These are phyloP conservation scores for Myopa testacea DNA, from an alignment of 2,888 invertebrate species.

Conservation along the genomic window DNA sequence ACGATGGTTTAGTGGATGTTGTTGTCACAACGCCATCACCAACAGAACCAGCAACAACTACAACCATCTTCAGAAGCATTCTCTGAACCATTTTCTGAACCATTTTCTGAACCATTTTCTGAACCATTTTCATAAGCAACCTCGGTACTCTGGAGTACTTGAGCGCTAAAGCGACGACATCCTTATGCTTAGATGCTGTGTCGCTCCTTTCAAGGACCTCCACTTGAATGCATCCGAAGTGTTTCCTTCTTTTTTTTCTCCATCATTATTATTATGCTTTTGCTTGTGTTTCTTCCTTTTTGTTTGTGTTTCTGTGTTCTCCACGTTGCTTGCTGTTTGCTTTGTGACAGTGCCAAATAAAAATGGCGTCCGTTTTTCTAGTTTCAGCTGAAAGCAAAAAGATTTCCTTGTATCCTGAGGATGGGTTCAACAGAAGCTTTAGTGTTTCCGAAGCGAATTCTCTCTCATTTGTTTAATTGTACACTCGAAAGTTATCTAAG, in stretches of 20 bases:
- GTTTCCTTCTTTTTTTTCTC: constrained; percentile 40
- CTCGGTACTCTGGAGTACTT: not conserved
- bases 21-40: constrained; percentile 32
- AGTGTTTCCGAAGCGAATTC: not conserved
- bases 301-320: not conserved
- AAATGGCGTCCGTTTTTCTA: constrained; percentile 28
- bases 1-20: not conserved
- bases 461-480: constrained; percentile 19
- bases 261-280: constrained; percentile 14
- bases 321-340: not conserved
- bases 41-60: constrained; percentile 33
- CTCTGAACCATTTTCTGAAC: not conserved
- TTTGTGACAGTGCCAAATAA: constrained; percentile 26
- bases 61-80: constrained; percentile 12
- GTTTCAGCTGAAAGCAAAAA: not conserved
- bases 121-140: no score
- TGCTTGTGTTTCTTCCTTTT: not conserved
- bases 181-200: constrained; percentile 46
- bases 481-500: constrained; percentile 11
- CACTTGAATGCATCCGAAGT: constrained; percentile 59
- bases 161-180: constrained; percentile 45
- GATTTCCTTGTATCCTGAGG: not conserved
- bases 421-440: not conserved
- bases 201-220: constrained; percentile 43
- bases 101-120: not conserved